A percentile compares a stretch with the other conserved stretches of the same genome.
phyloP scores from a whole-genome alignment of 2,113 vertebrate genomes.

The Falco punctatus region DNA sequence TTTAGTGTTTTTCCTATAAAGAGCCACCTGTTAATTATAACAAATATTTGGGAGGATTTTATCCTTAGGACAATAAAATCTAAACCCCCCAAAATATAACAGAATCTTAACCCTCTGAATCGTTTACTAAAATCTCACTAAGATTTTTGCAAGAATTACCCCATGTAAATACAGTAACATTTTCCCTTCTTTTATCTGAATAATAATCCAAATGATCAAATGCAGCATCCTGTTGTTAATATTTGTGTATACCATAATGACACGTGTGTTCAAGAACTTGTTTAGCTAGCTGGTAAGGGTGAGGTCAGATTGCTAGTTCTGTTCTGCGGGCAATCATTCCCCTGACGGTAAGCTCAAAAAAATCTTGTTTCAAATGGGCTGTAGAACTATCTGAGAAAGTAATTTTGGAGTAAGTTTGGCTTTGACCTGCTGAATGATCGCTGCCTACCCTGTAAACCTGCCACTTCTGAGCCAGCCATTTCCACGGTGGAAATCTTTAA shows the following conservation, averaged over 20 bases:
- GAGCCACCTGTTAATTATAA: slow-evolving; percentile 63
- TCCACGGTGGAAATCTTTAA: slow-evolving; percentile 3
- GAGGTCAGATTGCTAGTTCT: not conserved
- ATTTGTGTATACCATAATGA: not conserved
- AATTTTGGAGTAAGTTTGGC: not conserved
- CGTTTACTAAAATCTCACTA: not conserved
- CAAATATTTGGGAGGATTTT: slow-evolving; percentile 46
- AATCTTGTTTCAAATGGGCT: not conserved
- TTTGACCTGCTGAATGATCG: slow-evolving; percentile 3
- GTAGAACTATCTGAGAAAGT: not conserved
- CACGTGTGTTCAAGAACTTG: not conserved
- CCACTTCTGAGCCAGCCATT: not conserved
- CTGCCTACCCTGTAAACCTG: not conserved
- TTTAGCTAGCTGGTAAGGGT: not conserved
- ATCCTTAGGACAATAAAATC: not conserved
- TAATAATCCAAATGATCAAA: not conserved
- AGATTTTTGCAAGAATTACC: not conserved
- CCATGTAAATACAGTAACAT: not conserved
- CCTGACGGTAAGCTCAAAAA: not conserved
- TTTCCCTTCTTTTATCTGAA: not conserved
- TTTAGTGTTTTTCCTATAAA: slow-evolving; percentile 46
- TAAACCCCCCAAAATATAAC: not conserved
- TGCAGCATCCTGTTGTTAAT: not conserved
- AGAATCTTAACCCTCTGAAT: not conserved
- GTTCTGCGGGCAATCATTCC: not conserved